phyloP scores from a whole-genome alignment of 2,113 vertebrate genomes.

The Clupea harengus region DNA sequence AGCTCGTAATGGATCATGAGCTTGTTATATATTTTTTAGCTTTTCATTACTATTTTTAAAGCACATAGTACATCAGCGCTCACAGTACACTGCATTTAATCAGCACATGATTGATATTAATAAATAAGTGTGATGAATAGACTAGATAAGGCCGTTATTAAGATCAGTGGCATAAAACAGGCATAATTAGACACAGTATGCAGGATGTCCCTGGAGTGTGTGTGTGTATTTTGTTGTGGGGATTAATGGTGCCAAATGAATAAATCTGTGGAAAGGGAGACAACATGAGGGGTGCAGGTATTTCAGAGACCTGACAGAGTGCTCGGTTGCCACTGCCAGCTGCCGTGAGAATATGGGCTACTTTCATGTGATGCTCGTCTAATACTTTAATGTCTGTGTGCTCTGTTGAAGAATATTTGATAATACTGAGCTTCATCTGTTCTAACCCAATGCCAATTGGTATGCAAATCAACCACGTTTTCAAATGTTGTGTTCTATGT shows the following conservation, averaged over 20 bases:
- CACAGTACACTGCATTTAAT: background rate
- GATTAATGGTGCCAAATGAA: conserved; percentile 11
- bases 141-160: conserved; percentile 6
- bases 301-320: conserved; percentile 10
- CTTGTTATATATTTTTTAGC: background rate
- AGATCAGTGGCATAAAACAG: conserved; percentile 17
- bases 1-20: background rate
- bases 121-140: background rate
- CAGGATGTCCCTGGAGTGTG: background rate
- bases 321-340: conserved; percentile 21
- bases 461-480: background rate
- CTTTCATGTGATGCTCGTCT: conserved; percentile 35
- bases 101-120: background rate
- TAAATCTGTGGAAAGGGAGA: background rate
- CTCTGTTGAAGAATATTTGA: conserved; percentile 29
- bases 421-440: conserved; percentile 25
- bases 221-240: background rate
- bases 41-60: background rate
- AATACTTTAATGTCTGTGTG: conserved; percentile 38
- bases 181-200: background rate
- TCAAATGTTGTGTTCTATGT: background rate
- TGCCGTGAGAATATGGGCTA: conserved; percentile 23
- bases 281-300: background rate
- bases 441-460: conserved; percentile 12
- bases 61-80: background rate